Evolutionary conservation across 2,888 invertebrate species (phyloP).

Genomic region (Drosophila vallismaia): DNA sequence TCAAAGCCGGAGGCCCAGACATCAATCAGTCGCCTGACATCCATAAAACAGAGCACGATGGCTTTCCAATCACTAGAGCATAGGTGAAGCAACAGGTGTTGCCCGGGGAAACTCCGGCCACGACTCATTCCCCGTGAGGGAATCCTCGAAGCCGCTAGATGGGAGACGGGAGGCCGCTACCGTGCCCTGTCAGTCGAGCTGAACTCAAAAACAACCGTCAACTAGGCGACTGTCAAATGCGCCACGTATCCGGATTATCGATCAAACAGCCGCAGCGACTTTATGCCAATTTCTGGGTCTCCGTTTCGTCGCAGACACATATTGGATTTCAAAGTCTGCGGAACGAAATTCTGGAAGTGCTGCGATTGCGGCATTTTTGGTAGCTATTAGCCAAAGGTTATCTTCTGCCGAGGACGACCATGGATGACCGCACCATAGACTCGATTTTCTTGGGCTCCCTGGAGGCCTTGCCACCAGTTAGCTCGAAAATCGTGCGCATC

Average conservation of each 20-base stretch:
- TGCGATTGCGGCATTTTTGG: slow-evolving; percentile 29
- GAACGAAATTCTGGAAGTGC: slow-evolving; percentile 46
- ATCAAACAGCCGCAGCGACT: slow-evolving; percentile 74
- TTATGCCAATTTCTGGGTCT: slow-evolving; percentile 69
- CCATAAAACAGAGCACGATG: slow-evolving; percentile 35
- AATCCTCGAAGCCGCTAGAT: neutral
- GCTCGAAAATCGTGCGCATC: slow-evolving; percentile 98
- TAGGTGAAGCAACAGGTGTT: slow-evolving; percentile 56
- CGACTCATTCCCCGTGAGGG: neutral
- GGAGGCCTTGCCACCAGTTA: slow-evolving; percentile 95
- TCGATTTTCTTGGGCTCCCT: slow-evolving; percentile 95
- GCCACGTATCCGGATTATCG: slow-evolving; percentile 68
- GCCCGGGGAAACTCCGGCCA: slow-evolving; percentile 36
- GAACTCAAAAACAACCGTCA: slow-evolving; percentile 76
- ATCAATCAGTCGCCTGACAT: slow-evolving; percentile 63
- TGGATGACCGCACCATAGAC: slow-evolving; percentile 96
- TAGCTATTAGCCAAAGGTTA: slow-evolving; percentile 2
- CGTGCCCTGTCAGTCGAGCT: slow-evolving; percentile 50
- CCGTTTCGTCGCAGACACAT: slow-evolving; percentile 50
- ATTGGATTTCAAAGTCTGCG: slow-evolving; percentile 60
- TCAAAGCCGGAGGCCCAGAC: slow-evolving; percentile 43
- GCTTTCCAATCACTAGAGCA: slow-evolving; percentile 57
- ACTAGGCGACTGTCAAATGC: slow-evolving; percentile 78
- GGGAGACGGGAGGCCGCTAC: slow-evolving; percentile 16
- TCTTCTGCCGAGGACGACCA: slow-evolving; percentile 77